Evolutionary conservation across 1,140 invertebrate species (phyloP), one percentile per base, ranked within the genome.

Genomic region (Diploscapter pachys): DNA sequence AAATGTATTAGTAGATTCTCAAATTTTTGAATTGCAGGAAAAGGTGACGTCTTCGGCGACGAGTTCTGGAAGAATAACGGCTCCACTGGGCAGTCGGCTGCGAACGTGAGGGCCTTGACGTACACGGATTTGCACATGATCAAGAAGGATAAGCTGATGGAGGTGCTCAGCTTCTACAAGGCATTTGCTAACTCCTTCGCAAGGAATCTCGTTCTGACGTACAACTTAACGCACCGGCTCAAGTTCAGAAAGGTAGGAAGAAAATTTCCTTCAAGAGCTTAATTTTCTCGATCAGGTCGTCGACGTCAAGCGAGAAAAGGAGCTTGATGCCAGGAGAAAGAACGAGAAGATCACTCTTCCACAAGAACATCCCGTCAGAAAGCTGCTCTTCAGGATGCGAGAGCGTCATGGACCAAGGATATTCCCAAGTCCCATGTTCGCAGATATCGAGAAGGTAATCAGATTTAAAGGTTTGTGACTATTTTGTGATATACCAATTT

Each of bases 41-140:
- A 98, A 88, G 95, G 95, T 55, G 96, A 98, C 87, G 95, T 98
- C 59, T 98, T 99, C 88, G 97, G 97, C 3, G 97, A 99, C 88
- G 94, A 94, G 72, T 99, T 99, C 88, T 99, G 96, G 97, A 82
- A 85, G 95, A 96, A 87, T 87, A 91, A 91, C 71, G 72, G 73
- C 5, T 92, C 92, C 52, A 92, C 97, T 66, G 96, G 96, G 5
- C 96, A 99, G 87, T 97, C 95, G 71, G 95, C 95, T 51, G 96
- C 96, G 66, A 99, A 99, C 87, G 97, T 99, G 68, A 90, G 96
- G 79, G 96, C 96, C 71, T 89, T 99, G 77, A 99, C 97, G 63
- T 99, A 99, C 89, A 99, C 96, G 89, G 96, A 99, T 90, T 90
- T 99, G 81, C 96, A 99, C 88, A 94, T 94, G 81, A 99, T 99